Evolutionary conservation across 2,797 vertebrate genomes (phyloP).

Genomic region (Sebastes goodei): DNA sequence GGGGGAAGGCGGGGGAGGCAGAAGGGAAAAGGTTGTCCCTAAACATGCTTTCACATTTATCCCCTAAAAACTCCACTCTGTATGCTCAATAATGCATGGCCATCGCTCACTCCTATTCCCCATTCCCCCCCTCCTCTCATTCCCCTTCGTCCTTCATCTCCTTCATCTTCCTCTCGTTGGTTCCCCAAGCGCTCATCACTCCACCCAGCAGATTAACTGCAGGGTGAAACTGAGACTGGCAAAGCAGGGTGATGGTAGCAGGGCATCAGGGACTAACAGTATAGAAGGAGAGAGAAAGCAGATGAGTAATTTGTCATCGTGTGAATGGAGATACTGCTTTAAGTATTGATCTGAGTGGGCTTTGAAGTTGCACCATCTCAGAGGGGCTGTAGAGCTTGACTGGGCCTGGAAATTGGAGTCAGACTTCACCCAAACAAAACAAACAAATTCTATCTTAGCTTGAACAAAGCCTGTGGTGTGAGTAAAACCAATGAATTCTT

Average conservation of each 20-base stretch:
- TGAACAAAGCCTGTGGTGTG: constrained; percentile 28
- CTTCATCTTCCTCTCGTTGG: constrained; percentile 63
- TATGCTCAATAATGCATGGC: constrained; percentile 83
- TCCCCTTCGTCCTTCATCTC: constrained; percentile 56
- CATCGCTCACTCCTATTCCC: constrained; percentile 49
- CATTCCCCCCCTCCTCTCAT: constrained; percentile 22
- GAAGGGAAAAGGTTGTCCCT: constrained; percentile 74
- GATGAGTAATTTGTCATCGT: constrained; percentile 65
- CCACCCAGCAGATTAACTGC: constrained; percentile 73
- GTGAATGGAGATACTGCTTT: constrained; percentile 51
- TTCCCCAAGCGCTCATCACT: constrained; percentile 68
- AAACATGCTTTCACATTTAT: constrained; percentile 83
- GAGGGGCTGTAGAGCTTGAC: constrained; percentile 34
- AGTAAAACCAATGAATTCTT: constrained; percentile 29
- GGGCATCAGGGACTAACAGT: constrained; percentile 53
- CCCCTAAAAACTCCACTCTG: constrained; percentile 80
- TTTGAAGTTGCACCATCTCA: constrained; percentile 56
- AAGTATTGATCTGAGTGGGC: constrained; percentile 58
- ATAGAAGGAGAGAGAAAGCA: constrained; percentile 27
- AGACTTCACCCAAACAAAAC: neutral
- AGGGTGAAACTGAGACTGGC: constrained; percentile 70
- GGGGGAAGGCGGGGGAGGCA: constrained; percentile 50
- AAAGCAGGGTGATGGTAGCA: constrained; percentile 61
- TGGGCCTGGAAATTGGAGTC: constrained; percentile 46
- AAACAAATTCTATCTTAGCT: constrained; percentile 20